Evolutionary conservation across 2,888 invertebrate genomes (phyloP).

Genomic region (Lepidonotus clava): DNA sequence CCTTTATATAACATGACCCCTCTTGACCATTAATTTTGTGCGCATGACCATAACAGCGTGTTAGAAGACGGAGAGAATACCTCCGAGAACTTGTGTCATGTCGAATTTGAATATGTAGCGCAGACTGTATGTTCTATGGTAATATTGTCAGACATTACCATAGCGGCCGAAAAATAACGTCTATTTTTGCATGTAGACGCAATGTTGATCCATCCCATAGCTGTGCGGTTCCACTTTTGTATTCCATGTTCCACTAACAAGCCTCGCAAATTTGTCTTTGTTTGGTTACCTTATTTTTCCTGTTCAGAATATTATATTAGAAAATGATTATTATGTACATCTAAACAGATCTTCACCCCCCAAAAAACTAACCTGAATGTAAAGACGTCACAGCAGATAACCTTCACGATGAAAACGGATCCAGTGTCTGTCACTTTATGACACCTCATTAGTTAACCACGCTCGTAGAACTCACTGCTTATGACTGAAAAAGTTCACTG

Average conservation of each 20-base stretch:
- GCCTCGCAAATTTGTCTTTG: not conserved
- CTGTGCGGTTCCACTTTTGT: not conserved
- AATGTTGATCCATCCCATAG: not conserved
- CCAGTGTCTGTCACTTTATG: not conserved
- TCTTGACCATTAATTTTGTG: not conserved
- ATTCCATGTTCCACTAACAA: not conserved
- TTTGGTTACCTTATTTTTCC: not conserved
- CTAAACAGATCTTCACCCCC: too few species aligned
- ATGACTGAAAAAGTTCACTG: not conserved
- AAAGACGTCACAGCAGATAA: conserved; percentile 11
- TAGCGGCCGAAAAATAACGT: not conserved
- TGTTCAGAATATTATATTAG: not conserved
- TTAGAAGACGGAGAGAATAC: too few species aligned
- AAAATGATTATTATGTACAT: too few species aligned
- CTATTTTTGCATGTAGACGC: conserved; percentile 11
- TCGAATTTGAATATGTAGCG: not conserved
- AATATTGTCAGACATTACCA: not conserved
- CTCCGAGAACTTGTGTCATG: too few species aligned
- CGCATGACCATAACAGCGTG: not conserved
- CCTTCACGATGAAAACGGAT: not conserved
- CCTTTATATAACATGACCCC: not conserved
- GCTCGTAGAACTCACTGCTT: not conserved
- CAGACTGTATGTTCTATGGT: not conserved
- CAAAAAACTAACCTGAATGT: conserved; percentile 9
- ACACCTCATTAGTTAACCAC: not conserved